phyloP scores from a whole-genome alignment of 2,888 invertebrate species.

The Spilosoma lubricipeda region DNA sequence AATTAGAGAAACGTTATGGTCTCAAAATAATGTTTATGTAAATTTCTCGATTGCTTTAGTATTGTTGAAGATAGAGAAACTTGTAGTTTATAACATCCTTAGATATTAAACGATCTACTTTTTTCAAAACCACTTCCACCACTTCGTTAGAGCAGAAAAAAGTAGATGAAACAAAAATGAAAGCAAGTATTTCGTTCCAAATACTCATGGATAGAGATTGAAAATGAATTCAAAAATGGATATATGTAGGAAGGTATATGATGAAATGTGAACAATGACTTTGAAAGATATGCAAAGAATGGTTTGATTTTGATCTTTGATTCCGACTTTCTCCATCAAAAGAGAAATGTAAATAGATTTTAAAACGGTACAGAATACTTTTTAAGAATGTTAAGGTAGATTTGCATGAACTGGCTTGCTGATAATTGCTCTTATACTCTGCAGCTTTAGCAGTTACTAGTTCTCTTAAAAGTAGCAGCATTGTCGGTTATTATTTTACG shows the following conservation, averaged over 20 bases:
- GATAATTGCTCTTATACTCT: background rate
- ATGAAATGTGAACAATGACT: background rate
- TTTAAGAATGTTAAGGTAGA: background rate
- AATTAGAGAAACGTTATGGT: conserved; percentile 56
- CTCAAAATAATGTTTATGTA: conserved; percentile 61
- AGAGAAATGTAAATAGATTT: background rate
- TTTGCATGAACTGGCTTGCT: background rate
- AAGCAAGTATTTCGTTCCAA: background rate
- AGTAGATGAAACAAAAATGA: background rate
- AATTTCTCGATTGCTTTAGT: conserved; percentile 58
- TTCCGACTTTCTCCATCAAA: background rate
- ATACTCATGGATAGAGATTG: no score
- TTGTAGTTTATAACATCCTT: conserved; percentile 58
- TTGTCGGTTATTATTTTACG: background rate
- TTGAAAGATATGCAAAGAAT: background rate
- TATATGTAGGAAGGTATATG: background rate
- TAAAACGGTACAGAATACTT: background rate
- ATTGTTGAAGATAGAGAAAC: conserved; percentile 62
- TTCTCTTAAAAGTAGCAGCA: background rate
- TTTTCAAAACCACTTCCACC: no score
- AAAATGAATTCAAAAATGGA: conserved; percentile 1
- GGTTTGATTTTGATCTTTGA: background rate
- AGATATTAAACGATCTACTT: background rate
- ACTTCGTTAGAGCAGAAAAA: background rate
- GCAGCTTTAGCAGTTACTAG: background rate